phyloP scores from a whole-genome alignment of 2,888 invertebrate genomes.

The Nysson spinosus region DNA sequence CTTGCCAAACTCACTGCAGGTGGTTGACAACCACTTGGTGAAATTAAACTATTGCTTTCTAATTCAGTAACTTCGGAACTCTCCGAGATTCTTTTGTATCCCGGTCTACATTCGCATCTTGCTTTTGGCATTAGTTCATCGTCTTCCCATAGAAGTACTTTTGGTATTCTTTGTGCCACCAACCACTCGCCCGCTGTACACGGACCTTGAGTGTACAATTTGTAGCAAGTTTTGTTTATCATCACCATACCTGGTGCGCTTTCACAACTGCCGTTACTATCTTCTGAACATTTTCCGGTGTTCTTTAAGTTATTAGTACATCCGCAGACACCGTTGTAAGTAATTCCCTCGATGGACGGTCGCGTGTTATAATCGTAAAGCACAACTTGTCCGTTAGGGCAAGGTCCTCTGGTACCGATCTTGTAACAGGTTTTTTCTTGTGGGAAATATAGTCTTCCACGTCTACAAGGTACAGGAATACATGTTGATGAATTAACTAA shows the following conservation, averaged over 20 bases:
- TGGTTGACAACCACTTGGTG: conserved; percentile 79
- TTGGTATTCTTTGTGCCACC: conserved; percentile 79
- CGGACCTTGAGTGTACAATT: conserved; percentile 87
- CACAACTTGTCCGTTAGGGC: conserved; percentile 85
- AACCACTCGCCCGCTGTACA: conserved; percentile 86
- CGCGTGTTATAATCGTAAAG: conserved; percentile 89
- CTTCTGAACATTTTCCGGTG: conserved; percentile 67
- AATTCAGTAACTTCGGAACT: conserved; percentile 67
- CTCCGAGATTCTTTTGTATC: conserved; percentile 78
- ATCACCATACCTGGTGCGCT: conserved; percentile 82
- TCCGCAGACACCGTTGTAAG: conserved; percentile 89
- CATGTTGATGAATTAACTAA: conserved; percentile 85
- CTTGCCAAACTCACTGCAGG: conserved; percentile 83
- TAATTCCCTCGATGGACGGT: conserved; percentile 88
- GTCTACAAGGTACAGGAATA: conserved; percentile 84
- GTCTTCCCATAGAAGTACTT: conserved; percentile 64
- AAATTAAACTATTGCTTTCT: conserved; percentile 70
- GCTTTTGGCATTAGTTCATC: conserved; percentile 73
- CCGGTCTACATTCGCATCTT: conserved; percentile 85
- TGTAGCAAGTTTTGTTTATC: conserved; percentile 85
- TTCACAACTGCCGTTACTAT: conserved; percentile 79
- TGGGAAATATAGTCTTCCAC: conserved; percentile 88
- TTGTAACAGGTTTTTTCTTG: conserved; percentile 86
- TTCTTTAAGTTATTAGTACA: conserved; percentile 80
- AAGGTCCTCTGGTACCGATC: conserved; percentile 88